These are phyloP conservation scores for Callospermophilus lateralis DNA, from an alignment of 2,113 vertebrate species.

Conservation along the genomic window DNA sequence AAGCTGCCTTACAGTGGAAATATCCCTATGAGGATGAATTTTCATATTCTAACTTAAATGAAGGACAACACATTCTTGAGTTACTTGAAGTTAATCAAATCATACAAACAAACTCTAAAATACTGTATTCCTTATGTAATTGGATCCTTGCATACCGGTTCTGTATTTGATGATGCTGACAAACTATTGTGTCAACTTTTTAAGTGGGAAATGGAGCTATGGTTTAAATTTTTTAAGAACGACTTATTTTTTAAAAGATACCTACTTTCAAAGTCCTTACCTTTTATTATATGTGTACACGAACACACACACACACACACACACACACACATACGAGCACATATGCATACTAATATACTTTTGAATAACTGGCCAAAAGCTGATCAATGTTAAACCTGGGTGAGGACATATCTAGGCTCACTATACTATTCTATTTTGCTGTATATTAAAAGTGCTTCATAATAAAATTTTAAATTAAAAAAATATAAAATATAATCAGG, in stretches of 20 bases:
- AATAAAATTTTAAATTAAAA: background rate
- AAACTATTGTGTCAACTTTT: constrained; percentile 28
- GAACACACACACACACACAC: background rate
- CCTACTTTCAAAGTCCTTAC: background rate
- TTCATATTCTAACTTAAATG: background rate
- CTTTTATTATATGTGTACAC: background rate
- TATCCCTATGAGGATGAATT: background rate
- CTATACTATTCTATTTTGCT: background rate
- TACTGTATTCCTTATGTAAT: background rate
- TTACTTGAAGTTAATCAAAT: constrained; percentile 10
- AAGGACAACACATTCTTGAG: background rate
- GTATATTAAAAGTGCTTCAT: constrained; percentile 1
- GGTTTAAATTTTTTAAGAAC: background rate
- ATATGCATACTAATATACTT: background rate
- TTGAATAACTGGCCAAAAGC: background rate
- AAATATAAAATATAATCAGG: background rate
- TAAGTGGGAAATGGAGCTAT: background rate
- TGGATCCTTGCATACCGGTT: background rate
- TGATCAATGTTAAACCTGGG: background rate
- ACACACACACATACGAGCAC: background rate
- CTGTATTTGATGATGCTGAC: background rate
- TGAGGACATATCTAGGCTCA: background rate
- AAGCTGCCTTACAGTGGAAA: background rate
- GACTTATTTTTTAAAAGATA: background rate
- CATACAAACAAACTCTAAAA: background rate